These are phyloP conservation scores for Montipora capitata DNA, from an alignment of 92 coral and sea anemone species.

Conservation along the genomic window DNA sequence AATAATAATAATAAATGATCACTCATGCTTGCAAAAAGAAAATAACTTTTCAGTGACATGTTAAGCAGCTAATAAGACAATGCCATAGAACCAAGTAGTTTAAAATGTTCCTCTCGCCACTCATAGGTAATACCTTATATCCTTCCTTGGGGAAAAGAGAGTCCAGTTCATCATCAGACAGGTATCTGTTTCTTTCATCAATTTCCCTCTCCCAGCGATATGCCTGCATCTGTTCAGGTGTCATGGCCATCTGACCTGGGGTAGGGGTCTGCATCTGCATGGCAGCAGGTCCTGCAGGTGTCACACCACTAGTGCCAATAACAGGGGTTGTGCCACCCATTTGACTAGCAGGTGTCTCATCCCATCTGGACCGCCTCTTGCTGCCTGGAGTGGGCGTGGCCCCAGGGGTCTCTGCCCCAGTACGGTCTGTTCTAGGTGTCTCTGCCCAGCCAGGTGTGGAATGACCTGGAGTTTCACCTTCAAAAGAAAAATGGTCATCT, in stretches of 20 bases:
- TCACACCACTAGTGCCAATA: constrained; percentile 97
- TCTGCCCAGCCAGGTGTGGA: constrained; percentile 99
- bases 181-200: constrained; percentile 97
- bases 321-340: constrained; percentile 96
- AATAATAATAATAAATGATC: too few species aligned
- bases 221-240: constrained; percentile 99
- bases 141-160: constrained; percentile 97
- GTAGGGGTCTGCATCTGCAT: constrained; percentile 99
- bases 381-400: constrained; percentile 99
- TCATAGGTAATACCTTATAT: constrained; percentile 80
- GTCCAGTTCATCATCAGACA: constrained; percentile 96
- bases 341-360: constrained; percentile 99
- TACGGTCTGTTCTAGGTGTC: constrained; percentile 98
- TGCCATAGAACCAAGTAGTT: background rate
- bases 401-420: constrained; percentile 98
- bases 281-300: constrained; percentile 98
- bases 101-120: background rate
- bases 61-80: background rate
- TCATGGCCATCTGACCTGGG: constrained; percentile 97
- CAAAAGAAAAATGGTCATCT: background rate
- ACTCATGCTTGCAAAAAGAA: background rate
- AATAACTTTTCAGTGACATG: too few species aligned
- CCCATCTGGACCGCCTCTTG: constrained; percentile 98
- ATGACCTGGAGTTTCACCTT: constrained; percentile 97
- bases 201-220: constrained; percentile 99